A percentile compares a stretch with the other conserved stretches of the same genome.
Evolutionary conservation across 2,113 vertebrate genomes (phyloP).

Genomic region (Vireo altiloquus): DNA sequence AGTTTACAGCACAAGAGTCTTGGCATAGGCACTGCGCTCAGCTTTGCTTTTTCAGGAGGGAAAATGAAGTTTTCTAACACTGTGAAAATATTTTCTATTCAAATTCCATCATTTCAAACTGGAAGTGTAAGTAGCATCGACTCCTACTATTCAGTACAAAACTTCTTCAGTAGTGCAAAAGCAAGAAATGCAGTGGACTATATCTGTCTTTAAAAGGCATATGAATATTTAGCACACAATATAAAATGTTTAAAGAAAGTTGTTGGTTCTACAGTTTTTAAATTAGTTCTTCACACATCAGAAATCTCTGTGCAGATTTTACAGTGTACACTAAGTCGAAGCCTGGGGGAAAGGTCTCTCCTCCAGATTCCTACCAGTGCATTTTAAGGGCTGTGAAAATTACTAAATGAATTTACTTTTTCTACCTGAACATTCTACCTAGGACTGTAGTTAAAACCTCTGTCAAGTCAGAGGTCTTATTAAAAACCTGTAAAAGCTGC

Average conservation of each 20-base stretch:
- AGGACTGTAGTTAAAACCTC: conserved; percentile 1
- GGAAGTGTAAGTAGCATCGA: conserved; percentile 66
- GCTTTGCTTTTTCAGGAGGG: conserved; percentile 56
- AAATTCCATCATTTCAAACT: conserved; percentile 63
- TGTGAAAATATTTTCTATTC: conserved; percentile 65
- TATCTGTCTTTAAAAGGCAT: conserved; percentile 59
- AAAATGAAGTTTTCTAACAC: conserved; percentile 49
- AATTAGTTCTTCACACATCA: conserved; percentile 63
- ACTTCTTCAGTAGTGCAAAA: conserved; percentile 66
- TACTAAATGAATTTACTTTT: conserved; percentile 11
- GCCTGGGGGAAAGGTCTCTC: background rate
- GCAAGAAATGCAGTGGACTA: conserved; percentile 67
- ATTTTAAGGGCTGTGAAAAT: conserved; percentile 46
- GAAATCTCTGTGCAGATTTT: conserved; percentile 58
- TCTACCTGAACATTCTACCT: background rate
- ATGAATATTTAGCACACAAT: conserved; percentile 65
- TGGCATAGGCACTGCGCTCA: conserved; percentile 58
- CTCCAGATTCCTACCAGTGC: conserved; percentile 31
- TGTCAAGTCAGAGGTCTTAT: conserved; percentile 44
- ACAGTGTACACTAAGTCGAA: conserved; percentile 34
- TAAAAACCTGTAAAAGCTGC: conserved; percentile 71
- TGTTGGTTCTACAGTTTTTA: conserved; percentile 52
- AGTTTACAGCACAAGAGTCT: conserved; percentile 67
- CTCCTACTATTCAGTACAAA: conserved; percentile 71
- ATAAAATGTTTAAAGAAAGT: conserved; percentile 60